Evolutionary conservation across 2,888 invertebrate species (phyloP).

Genomic region (Pheosia tremula): DNA sequence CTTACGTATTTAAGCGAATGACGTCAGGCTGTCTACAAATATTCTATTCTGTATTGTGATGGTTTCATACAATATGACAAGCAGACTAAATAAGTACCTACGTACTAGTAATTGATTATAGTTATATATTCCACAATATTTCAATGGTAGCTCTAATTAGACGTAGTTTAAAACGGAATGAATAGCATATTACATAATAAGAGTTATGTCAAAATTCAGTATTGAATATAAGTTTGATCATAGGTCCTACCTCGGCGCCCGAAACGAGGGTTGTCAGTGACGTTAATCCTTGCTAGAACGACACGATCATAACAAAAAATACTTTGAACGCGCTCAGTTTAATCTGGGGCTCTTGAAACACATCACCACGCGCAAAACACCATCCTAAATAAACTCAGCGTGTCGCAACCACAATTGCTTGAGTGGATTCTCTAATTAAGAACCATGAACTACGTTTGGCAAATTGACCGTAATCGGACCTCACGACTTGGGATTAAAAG

Average conservation of each 20-base stretch:
- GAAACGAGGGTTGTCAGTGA: no score
- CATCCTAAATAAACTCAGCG: conserved; percentile 2
- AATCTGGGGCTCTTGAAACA: neutral
- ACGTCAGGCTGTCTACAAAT: neutral
- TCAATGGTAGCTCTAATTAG: no score
- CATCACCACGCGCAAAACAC: neutral
- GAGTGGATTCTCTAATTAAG: conserved; percentile 5
- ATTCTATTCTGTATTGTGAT: neutral
- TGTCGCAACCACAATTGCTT: conserved; percentile 8
- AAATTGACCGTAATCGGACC: neutral
- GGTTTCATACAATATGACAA: neutral
- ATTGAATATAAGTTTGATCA: no score
- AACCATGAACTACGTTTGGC: neutral
- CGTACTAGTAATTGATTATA: no score
- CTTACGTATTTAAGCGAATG: neutral
- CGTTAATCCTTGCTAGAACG: no score
- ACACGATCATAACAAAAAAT: no score
- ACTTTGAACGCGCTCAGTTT: neutral
- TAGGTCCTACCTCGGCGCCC: no score
- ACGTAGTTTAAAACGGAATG: no score
- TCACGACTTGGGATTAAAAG: conserved; percentile 5
- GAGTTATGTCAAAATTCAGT: no score
- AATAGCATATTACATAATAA: no score
- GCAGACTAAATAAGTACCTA: no score
- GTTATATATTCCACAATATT: no score